phyloP scores from a whole-genome alignment of 2,113 vertebrate species.

The Sprattus sprattus region DNA sequence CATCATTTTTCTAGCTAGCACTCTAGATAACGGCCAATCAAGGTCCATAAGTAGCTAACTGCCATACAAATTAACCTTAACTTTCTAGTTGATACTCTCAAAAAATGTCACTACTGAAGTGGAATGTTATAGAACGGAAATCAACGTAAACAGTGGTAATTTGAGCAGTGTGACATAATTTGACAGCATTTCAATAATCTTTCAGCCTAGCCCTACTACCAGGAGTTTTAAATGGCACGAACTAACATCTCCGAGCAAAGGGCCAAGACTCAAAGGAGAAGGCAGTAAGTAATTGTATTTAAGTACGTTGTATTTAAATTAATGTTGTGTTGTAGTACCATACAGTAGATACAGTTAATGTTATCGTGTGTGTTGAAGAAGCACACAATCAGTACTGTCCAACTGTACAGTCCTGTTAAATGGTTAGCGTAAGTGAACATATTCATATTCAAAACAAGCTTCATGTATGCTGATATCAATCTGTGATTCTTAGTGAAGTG shows the following conservation, averaged over 20 bases:
- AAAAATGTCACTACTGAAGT: not conserved
- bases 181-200: not conserved
- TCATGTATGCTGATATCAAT: not conserved
- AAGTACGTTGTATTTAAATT: not conserved
- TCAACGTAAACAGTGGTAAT: not conserved
- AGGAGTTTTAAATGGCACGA: not conserved
- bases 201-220: not conserved
- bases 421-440: not conserved
- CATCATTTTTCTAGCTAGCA: not conserved
- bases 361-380: not conserved
- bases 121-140: not conserved
- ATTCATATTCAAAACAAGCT: not conserved
- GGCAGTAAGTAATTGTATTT: not conserved
- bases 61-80: not conserved
- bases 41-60: not conserved
- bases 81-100: not conserved
- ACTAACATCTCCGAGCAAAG: not conserved
- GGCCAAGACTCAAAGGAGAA: not conserved
- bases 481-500: constrained; percentile 21
- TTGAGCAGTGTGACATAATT: not conserved
- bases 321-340: not conserved
- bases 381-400: not conserved
- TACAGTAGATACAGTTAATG: not conserved
- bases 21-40: not conserved
- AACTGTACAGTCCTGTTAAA: not conserved